These are phyloP conservation scores for Dinothrombium tinctorium DNA, from an alignment of 1,140 invertebrate species.

Conservation along the genomic window DNA sequence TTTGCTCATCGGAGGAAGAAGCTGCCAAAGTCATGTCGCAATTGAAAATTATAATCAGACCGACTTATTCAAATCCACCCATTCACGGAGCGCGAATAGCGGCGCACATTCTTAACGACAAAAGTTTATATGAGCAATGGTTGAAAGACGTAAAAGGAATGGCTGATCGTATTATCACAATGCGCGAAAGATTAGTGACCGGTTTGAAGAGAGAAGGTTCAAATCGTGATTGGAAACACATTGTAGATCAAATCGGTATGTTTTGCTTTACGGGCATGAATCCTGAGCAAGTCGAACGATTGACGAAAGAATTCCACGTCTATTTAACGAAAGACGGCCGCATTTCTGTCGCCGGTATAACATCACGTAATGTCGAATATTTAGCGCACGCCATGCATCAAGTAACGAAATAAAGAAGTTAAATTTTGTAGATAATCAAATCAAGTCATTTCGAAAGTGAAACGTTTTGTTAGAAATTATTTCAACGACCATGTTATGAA, in stretches of 20 bases:
- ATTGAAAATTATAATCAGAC: slow-evolving; percentile 81
- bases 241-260: slow-evolving; percentile 98
- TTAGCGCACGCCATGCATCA: slow-evolving; percentile 67
- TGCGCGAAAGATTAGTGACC: slow-evolving; percentile 46
- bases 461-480: too few species aligned
- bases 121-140: slow-evolving; percentile 52
- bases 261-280: slow-evolving; percentile 94
- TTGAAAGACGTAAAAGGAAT: slow-evolving; percentile 78
- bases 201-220: slow-evolving; percentile 70
- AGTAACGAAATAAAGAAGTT: slow-evolving; percentile 52
- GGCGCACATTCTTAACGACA: slow-evolving; percentile 46
- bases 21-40: slow-evolving; percentile 69
- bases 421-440: neutral
- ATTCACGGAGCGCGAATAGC: slow-evolving; percentile 80
- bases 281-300: slow-evolving; percentile 57
- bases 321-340: slow-evolving; percentile 96
- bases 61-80: slow-evolving; percentile 94
- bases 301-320: slow-evolving; percentile 80
- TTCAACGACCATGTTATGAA: too few species aligned
- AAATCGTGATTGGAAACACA: slow-evolving; percentile 65
- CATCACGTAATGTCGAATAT: slow-evolving; percentile 83
- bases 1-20: slow-evolving; percentile 52
- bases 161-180: slow-evolving; percentile 87
- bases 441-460: neutral
- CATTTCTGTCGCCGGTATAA: slow-evolving; percentile 91